These are phyloP conservation scores for Caenorhabditis afra DNA, from an alignment of 2,888 invertebrate species.

Conservation along the genomic window DNA sequence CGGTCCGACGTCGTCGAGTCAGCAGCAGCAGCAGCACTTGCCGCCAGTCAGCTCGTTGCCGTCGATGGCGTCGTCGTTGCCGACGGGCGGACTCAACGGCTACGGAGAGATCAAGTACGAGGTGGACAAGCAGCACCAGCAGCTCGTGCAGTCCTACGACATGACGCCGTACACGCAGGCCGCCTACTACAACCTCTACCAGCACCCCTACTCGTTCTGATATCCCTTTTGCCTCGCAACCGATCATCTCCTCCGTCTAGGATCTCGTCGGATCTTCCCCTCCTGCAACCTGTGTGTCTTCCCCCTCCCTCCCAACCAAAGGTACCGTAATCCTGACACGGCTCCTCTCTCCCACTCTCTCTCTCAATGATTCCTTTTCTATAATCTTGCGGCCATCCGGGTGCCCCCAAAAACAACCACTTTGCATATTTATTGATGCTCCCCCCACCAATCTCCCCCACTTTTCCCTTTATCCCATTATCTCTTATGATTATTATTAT, in stretches of 20 bases:
- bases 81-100: conserved; percentile 4
- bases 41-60: conserved; percentile 31
- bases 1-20: conserved; percentile 10
- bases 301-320: background rate
- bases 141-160: conserved; percentile 12
- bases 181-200: background rate
- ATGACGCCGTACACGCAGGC: conserved; percentile 2
- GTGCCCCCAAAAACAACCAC: conserved; percentile 31
- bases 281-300: conserved; percentile 13
- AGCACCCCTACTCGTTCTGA: background rate
- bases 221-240: conserved; percentile 12
- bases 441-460: background rate
- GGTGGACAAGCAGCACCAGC: conserved; percentile 23
- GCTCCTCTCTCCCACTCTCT: background rate
- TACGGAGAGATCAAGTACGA: conserved; percentile 29
- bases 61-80: conserved; percentile 11
- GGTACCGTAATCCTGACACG: conserved; percentile 9
- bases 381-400: conserved; percentile 51
- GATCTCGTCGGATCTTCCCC: background rate
- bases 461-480: no score
- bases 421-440: no score
- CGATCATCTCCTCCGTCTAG: background rate
- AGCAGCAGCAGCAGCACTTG: conserved; percentile 36
- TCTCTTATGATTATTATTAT: no score
- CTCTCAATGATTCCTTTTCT: conserved; percentile 1